Percentiles rank a stretch among this genome's conserved stretches.
Conservation (phyloP, 2,797 vertebrate species). For the Chaenodraco wilsoni region DNA sequence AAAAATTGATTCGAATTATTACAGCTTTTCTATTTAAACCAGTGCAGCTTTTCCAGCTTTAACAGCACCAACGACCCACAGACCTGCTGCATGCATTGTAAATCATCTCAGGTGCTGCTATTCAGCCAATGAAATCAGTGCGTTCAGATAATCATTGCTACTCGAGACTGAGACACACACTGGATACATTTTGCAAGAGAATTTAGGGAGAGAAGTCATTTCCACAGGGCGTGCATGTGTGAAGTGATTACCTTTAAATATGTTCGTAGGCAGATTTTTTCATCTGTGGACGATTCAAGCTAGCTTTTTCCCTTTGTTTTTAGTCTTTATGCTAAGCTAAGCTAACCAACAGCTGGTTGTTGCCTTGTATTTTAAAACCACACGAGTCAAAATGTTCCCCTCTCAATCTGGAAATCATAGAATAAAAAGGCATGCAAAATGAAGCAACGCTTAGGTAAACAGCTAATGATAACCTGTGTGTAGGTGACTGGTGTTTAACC, state of each 20-base stretch:
- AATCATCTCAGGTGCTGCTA: no score
- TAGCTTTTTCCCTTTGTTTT: background rate
- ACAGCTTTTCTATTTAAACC: no score
- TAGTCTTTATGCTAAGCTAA: background rate
- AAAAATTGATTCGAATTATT: no score
- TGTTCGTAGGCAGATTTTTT: background rate
- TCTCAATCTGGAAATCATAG: background rate
- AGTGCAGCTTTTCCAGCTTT: no score
- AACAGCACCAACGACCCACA: no score
- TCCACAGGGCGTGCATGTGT: background rate
- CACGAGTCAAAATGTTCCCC: background rate
- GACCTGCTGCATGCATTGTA: no score
- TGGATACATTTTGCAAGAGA: no score
- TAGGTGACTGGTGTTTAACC: slow-evolving; percentile 51
- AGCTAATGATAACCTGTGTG: slow-evolving; percentile 23
- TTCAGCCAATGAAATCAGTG: no score
- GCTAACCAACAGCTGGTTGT: background rate
- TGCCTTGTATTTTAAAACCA: background rate
- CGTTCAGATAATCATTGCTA: no score
- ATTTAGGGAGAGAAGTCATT: no score
- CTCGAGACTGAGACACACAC: no score
- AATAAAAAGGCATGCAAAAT: slow-evolving; percentile 10
- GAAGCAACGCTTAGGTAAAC: slow-evolving; percentile 6
- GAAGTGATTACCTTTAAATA: background rate
- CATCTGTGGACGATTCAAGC: background rate